phyloP scores from a whole-genome alignment of 2,113 vertebrate species.

The Formicarius rufipectus region DNA sequence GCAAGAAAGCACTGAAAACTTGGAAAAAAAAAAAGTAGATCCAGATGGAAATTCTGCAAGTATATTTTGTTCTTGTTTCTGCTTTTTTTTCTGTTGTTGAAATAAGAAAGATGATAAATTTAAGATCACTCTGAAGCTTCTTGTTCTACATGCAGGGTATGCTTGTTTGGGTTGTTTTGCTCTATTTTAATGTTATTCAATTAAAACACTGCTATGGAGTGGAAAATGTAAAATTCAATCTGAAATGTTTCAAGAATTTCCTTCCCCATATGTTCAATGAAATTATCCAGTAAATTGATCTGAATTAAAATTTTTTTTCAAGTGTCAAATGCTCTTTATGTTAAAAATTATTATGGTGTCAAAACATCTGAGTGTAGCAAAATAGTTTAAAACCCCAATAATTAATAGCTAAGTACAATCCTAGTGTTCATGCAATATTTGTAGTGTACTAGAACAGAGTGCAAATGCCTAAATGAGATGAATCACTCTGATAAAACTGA shows the following conservation, averaged over 20 bases:
- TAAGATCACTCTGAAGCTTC: background rate
- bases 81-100: background rate
- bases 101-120: background rate
- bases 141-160: background rate
- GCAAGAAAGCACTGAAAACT: background rate
- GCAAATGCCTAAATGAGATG: background rate
- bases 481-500: conserved; percentile 18
- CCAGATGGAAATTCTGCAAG: background rate
- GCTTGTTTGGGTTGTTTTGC: background rate
- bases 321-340: background rate
- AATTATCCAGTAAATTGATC: background rate
- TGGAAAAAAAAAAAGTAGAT: background rate
- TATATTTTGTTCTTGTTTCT: background rate
- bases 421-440: background rate
- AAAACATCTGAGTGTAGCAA: background rate
- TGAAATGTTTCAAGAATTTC: background rate
- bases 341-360: background rate
- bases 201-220: background rate
- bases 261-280: background rate
- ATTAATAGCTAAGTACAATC: background rate
- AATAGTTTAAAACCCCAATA: background rate
- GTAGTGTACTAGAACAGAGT: background rate
- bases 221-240: background rate
- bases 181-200: background rate
- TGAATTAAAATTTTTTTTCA: background rate